phyloP scores from a whole-genome alignment of 2,888 invertebrate species.

The Aleiodes testaceus region DNA sequence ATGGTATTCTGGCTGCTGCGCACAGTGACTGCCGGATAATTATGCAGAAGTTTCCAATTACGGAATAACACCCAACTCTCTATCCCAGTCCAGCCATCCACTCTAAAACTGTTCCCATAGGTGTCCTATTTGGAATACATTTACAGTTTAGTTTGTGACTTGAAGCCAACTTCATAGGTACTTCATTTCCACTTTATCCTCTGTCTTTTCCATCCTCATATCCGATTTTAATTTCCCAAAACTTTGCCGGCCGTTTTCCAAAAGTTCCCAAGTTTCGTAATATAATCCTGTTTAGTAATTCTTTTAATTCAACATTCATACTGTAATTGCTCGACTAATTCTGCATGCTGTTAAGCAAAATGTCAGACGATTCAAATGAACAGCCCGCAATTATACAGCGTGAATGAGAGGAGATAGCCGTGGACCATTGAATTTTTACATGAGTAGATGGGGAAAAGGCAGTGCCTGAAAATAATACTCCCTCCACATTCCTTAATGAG shows the following conservation, averaged over 20 bases:
- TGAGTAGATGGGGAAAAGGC: slow-evolving; percentile 1
- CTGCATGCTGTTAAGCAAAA: neutral
- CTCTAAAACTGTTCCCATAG: slow-evolving; percentile 33
- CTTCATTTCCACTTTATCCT: neutral
- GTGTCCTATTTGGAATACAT: slow-evolving; percentile 34
- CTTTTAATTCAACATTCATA: too few relatives aligned
- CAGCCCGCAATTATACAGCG: slow-evolving; percentile 28
- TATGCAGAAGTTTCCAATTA: slow-evolving; percentile 66
- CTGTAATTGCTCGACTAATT: too few relatives aligned
- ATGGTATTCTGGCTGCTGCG: slow-evolving; percentile 22
- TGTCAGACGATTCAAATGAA: slow-evolving; percentile 23
- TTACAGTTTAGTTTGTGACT: slow-evolving; percentile 22
- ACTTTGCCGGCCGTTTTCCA: neutral
- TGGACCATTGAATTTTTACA: slow-evolving; percentile 38
- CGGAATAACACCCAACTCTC: slow-evolving; percentile 55
- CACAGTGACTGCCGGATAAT: slow-evolving; percentile 57
- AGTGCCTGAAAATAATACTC: slow-evolving; percentile 57
- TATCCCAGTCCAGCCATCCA: slow-evolving; percentile 1
- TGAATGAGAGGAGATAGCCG: slow-evolving; percentile 11
- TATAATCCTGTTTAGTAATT: too few relatives aligned
- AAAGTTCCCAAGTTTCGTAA: too few relatives aligned
- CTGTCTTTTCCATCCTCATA: neutral
- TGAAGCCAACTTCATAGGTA: slow-evolving; percentile 18
- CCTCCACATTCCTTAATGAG: slow-evolving; percentile 55
- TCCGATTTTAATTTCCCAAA: neutral